These are phyloP conservation scores for Pitta sordida DNA, from an alignment of 2,113 vertebrate species.

Conservation along the genomic window DNA sequence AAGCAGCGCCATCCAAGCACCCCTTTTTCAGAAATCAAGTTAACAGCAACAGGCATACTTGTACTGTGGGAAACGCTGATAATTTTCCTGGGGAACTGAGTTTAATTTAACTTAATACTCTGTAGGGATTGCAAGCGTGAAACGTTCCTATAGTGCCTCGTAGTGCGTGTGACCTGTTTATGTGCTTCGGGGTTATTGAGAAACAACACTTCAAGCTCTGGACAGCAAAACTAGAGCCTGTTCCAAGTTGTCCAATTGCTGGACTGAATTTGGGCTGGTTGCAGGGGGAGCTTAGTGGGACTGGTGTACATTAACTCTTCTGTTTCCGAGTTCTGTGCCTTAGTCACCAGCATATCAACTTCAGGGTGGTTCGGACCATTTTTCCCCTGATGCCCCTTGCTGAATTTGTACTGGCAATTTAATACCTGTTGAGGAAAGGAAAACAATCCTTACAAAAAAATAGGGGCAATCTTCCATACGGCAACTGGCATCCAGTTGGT, in stretches of 20 bases:
- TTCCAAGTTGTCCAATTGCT: background rate
- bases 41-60: background rate
- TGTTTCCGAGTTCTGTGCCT: background rate
- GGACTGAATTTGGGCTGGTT: background rate
- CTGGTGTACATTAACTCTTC: background rate
- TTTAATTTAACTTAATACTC: background rate
- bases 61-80: background rate
- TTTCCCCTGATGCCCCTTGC: background rate
- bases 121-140: background rate
- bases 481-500: background rate
- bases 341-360: background rate
- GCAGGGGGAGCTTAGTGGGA: background rate
- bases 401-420: background rate
- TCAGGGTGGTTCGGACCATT: background rate
- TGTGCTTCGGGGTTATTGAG: background rate
- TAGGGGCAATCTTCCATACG: background rate
- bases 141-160: rapidly evolving
- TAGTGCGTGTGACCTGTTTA: background rate
- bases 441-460: background rate
- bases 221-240: background rate
- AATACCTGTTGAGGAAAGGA: background rate
- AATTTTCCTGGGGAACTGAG: background rate
- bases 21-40: background rate
- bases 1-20: background rate
- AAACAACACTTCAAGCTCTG: slow-evolving; percentile 12